Evolutionary conservation across 23 tunicate genomes (phyloP), one percentile per base, ranked within the genome.

Genomic region (Botrylloides violaceus): DNA sequence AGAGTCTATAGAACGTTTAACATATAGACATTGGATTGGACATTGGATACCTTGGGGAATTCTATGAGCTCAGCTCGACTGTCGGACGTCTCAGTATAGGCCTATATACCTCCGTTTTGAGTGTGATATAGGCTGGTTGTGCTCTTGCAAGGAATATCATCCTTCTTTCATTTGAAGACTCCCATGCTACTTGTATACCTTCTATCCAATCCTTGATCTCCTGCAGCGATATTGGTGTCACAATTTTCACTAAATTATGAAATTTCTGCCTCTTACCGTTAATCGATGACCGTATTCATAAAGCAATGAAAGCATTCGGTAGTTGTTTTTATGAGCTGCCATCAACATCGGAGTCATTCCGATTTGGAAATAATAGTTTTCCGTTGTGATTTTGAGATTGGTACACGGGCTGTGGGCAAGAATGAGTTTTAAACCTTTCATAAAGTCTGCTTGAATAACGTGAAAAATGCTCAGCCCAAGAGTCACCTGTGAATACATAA

Each of bases 281-380:
- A 87, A 31, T 55, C 78, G 50, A 55, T 90, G 97, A 2, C 81
- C 90, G 15, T 71, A 57, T 9, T 70, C 39, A 60, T 79, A 71
- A 2, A 95, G 80, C 71, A 95, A 21, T 25, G 86, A 91, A 63
- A 95, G 47, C 20, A 87, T 75, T 21, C 87, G 77, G 62, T 83
- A 95, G 59, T 95, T 88, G 75, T 95, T 95, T 30, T 78, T 70
- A 59, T 77, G 72, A 1, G 96, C 92, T 2, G 96, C 99, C 23
- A 87, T 58, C 27, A 84, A 49, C 71, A 87, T 70, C 0, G 99
- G 99, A 1, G 96, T 95, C 29, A 83, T 79, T 0, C 85, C 96
- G 24, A 64, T 73, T 23, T 56, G 65, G 66, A 87, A 82, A 38
- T 86, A 74, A 21, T 43, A 49, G 49, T 78, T 79, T 34, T 78